Evolutionary conservation across 2,113 vertebrate species (phyloP), one percentile per base, ranked within the genome.

Genomic region (Sapajus apella): DNA sequence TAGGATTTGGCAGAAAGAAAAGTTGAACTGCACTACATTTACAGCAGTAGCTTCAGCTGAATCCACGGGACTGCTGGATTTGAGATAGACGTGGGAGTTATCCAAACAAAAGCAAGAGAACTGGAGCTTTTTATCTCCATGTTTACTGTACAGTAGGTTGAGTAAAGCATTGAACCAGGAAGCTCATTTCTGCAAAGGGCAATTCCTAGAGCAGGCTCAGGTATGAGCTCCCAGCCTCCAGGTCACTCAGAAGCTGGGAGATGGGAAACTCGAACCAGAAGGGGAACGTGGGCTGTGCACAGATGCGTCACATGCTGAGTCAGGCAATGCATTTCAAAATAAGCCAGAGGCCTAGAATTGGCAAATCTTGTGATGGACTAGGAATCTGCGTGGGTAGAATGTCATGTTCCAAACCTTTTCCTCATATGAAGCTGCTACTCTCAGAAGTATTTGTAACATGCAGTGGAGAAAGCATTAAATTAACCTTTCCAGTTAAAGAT

Each of bases 401-500:
- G 18, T 83, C 52, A 82, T 6, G 1, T 72, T 83, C 90, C 79
- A 30, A 88, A 76, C 0, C 5, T 11, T 93, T 94, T 47, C 72
- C 47, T 73, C 64, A 43, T 55, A 27, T 37, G 52, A 81, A 91
- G 12, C 35, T 87, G 45, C 43, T 86, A 35, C 21, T 95, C 30
- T 95, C 8, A 66, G 18, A 89, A 95, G 37, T 73, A 52, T 95
- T 87, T 92, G 20, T 91, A 76, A 79, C 50, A 85, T 91, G 35
- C 40, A 52, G 32, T 37, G 3, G 27, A 92, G 76, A 92, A 94
- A 97, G 12, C 75, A 95, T 96, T 89, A 58, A 84, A 32, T 50
- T 87, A 75, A 86, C 37, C 90, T 92, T 97, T 92, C 82, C 25
- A 87, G 58, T 16, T 87, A 43, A 80, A 80, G 87, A 86, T 79